These are phyloP conservation scores for Corythoichthys intestinalis DNA, from an alignment of 2,113 vertebrate species.

Conservation along the genomic window DNA sequence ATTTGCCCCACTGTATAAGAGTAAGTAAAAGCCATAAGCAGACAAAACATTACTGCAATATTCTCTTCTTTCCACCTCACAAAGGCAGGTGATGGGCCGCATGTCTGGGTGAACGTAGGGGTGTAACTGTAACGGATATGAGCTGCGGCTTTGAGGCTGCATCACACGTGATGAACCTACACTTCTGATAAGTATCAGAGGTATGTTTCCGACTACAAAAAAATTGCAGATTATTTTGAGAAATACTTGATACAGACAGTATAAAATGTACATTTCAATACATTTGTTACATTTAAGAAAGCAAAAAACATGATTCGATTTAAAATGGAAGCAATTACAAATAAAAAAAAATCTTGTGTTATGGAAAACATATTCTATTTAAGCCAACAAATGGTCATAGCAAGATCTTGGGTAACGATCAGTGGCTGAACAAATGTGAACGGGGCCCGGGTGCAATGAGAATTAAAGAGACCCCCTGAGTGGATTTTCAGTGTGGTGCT, in stretches of 20 bases:
- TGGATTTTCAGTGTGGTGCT: no score
- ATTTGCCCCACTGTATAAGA: neutral
- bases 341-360: neutral
- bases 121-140: constrained; percentile 23
- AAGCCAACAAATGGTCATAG: neutral
- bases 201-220: constrained; percentile 4
- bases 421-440: no score
- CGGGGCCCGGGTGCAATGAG: no score
- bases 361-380: neutral
- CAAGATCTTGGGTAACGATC: no score
- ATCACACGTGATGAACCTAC: neutral
- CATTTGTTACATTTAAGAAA: neutral
- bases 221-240: no score
- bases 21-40: no score
- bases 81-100: neutral
- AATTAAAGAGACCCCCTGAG: no score
- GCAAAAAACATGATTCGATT: neutral
- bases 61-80: neutral
- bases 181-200: constrained; percentile 2
- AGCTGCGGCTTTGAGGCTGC: constrained; percentile 32
- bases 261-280: neutral
- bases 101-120: neutral
- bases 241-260: neutral
- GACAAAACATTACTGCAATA: neutral
- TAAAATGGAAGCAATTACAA: neutral